These are phyloP conservation scores for Plebejus melissa DNA, from an alignment of 2,888 invertebrate genomes.

Conservation along the genomic window DNA sequence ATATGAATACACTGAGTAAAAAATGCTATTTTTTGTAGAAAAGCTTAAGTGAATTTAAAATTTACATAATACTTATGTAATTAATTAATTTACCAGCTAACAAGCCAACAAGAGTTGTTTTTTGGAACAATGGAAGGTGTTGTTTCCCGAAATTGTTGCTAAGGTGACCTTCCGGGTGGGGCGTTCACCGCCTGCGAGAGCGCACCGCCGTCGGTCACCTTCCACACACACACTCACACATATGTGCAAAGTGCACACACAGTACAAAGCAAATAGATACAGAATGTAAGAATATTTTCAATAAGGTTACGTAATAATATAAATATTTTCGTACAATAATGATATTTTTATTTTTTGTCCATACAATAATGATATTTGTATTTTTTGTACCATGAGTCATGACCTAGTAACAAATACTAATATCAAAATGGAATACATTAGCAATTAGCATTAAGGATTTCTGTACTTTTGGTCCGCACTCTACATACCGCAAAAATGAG, in stretches of 20 bases:
- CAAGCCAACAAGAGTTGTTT: constrained; percentile 1
- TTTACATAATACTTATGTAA: not conserved
- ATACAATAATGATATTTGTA: not conserved
- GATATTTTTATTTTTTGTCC: not conserved
- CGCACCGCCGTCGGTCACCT: constrained; percentile 53
- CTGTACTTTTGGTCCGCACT: too few species aligned
- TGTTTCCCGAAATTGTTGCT: constrained; percentile 51
- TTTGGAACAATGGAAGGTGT: constrained; percentile 16
- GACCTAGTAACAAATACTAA: too few species aligned
- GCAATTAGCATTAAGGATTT: too few species aligned
- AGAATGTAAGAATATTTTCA: not conserved
- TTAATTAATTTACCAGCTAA: not conserved
- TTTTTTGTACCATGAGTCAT: not conserved
- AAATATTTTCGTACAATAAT: not conserved
- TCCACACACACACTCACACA: constrained; percentile 35
- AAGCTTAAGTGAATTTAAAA: too few species aligned
- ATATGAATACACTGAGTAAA: too few species aligned
- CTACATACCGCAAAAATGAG: too few species aligned
- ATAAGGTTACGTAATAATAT: not conserved
- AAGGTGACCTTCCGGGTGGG: constrained; percentile 72
- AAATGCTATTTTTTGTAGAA: too few species aligned
- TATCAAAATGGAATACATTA: too few species aligned
- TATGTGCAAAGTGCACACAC: not conserved
- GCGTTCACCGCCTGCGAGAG: constrained; percentile 43
- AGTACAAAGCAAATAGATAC: not conserved